A percentile compares a stretch with the other conserved stretches of the same genome.
Conservation (phyloP, 2,113 vertebrate species). For the Prunella fulvescens region DNA sequence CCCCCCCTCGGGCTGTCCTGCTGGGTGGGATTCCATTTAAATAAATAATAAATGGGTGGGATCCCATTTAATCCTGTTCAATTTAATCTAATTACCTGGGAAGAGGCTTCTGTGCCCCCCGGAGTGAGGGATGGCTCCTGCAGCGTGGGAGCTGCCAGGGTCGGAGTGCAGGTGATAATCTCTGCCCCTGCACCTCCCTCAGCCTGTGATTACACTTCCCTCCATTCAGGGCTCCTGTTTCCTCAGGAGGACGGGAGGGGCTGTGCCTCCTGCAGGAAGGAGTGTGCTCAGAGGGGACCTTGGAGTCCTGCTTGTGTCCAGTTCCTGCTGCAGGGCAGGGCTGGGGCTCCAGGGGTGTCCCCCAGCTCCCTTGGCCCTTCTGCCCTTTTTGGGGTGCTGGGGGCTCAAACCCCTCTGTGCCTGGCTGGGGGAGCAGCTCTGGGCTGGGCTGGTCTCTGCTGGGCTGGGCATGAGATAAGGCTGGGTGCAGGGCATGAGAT, state of each 20-base stretch:
- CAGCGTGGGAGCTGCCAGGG: neutral
- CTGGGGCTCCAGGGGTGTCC: neutral
- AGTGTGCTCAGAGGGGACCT: neutral
- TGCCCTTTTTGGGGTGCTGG: neutral
- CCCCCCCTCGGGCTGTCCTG: neutral
- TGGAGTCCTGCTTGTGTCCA: accelerated
- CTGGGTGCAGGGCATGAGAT: too few species aligned
- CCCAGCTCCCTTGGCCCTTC: neutral
- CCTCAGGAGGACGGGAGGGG: neutral
- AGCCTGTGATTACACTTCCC: neutral
- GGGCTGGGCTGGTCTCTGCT: neutral
- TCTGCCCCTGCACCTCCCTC: neutral
- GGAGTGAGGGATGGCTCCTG: neutral
- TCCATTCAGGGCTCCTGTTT: neutral
- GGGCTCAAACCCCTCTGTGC: neutral
- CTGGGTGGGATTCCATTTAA: neutral
- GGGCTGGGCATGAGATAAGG: neutral
- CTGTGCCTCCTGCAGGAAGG: neutral
- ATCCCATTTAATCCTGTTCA: neutral
- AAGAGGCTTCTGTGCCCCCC: neutral
- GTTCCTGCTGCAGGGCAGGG: neutral
- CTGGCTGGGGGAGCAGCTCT: neutral
- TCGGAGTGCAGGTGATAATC: neutral
- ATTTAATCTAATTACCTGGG: accelerated
- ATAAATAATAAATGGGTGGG: neutral